These are phyloP conservation scores for Habropoda laboriosa DNA, from an alignment of 1,140 invertebrate species.

Conservation along the genomic window DNA sequence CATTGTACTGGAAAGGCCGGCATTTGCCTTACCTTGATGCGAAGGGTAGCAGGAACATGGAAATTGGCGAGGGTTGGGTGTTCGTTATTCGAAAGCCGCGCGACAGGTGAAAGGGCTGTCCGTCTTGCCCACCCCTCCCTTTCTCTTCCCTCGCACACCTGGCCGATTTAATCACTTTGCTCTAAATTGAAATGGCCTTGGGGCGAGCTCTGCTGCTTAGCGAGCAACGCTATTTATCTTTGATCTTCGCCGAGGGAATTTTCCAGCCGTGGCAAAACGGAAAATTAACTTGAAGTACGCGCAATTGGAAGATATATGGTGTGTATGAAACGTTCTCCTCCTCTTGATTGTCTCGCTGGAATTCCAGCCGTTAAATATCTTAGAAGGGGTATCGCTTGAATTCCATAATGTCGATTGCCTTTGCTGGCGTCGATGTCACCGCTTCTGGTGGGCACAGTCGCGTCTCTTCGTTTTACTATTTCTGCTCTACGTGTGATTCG, in stretches of 20 bases:
- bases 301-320: no score
- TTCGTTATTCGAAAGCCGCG: constrained; percentile 52
- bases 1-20: constrained; percentile 70
- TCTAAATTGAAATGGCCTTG: constrained; percentile 53
- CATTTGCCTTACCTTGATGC: constrained; percentile 50
- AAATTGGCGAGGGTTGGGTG: constrained; percentile 69
- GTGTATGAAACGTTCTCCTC: background rate
- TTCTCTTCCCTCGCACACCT: constrained; percentile 47
- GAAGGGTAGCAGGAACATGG: constrained; percentile 44
- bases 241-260: background rate
- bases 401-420: constrained; percentile 23
- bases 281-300: no score
- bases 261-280: background rate
- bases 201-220: background rate
- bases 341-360: background rate
- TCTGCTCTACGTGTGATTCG: no score
- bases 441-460: constrained; percentile 30
- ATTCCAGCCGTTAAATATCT: background rate
- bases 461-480: constrained; percentile 1
- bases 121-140: constrained; percentile 38
- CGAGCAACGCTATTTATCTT: background rate
- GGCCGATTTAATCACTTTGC: constrained; percentile 61
- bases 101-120: constrained; percentile 62
- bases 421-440: constrained; percentile 32
- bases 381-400: constrained; percentile 42